These are phyloP conservation scores for Bedellia somnulentella DNA, from an alignment of 2,888 invertebrate genomes.

Conservation along the genomic window DNA sequence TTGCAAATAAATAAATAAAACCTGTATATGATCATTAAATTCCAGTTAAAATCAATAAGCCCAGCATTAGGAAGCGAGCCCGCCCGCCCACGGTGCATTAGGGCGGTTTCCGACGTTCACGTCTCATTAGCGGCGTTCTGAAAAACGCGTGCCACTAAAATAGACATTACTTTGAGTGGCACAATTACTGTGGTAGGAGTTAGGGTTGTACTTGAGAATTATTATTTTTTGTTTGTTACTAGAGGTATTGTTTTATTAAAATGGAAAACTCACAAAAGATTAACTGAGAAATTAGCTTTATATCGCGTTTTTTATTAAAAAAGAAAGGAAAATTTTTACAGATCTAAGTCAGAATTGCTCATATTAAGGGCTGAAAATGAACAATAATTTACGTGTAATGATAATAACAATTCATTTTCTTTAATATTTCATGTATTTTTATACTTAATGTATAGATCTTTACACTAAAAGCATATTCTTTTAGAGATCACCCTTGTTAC, in stretches of 20 bases:
- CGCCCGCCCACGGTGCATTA: too few relatives aligned
- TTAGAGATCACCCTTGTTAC: too few relatives aligned
- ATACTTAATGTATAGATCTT: background rate
- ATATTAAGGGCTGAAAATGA: background rate
- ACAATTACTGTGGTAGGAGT: conserved; percentile 39
- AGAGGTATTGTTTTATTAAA: background rate
- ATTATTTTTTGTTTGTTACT: background rate
- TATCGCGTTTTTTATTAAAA: background rate
- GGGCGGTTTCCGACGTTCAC: too few relatives aligned
- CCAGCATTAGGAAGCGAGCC: too few relatives aligned
- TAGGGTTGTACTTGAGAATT: conserved; percentile 1
- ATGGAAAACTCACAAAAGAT: background rate
- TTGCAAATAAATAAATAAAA: too few relatives aligned
- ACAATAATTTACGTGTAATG: too few relatives aligned
- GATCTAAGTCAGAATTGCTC: background rate
- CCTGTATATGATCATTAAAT: too few relatives aligned
- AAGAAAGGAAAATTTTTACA: background rate
- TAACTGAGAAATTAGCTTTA: too few relatives aligned
- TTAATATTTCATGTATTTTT: background rate
- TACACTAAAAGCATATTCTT: too few relatives aligned
- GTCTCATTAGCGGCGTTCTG: conserved; percentile 46
- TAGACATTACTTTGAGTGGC: conserved; percentile 58
- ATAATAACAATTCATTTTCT: too few relatives aligned
- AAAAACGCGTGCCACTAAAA: conserved; percentile 50
- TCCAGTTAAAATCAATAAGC: too few relatives aligned